These are phyloP conservation scores for Parasteatoda lunata DNA, from an alignment of 2,888 invertebrate genomes.

Conservation along the genomic window DNA sequence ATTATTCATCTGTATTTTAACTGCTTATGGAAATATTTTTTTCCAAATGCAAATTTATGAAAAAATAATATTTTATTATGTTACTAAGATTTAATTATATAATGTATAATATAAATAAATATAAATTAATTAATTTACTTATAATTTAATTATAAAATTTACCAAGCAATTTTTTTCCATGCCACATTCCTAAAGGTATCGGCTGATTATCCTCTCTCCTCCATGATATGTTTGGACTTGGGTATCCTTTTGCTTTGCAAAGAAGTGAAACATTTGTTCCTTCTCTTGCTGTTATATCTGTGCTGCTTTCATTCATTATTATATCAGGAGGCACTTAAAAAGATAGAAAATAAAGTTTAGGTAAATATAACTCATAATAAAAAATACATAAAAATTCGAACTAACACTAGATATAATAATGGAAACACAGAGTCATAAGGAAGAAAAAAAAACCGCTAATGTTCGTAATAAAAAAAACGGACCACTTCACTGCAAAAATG, in stretches of 20 bases:
- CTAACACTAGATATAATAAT: not conserved
- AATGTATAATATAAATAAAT: not conserved
- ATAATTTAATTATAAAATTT: not conserved
- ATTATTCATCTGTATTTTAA: too few species aligned
- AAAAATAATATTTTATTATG: too few species aligned
- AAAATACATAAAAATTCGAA: too few species aligned
- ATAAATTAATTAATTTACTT: not conserved
- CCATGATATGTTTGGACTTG: constrained; percentile 94
- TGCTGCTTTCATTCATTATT: constrained; percentile 90
- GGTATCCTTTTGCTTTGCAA: constrained; percentile 93
- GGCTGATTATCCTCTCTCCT: constrained; percentile 90
- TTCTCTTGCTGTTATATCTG: constrained; percentile 92
- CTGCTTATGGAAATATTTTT: too few species aligned
- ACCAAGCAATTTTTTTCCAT: constrained; percentile 73
- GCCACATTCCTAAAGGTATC: constrained; percentile 87
- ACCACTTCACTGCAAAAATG: too few species aligned
- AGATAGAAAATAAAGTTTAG: not conserved
- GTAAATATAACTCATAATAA: too few species aligned
- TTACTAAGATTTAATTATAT: too few species aligned
- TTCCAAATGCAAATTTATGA: too few species aligned
- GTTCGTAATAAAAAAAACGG: not conserved
- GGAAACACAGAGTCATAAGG: not conserved
- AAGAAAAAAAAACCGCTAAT: not conserved
- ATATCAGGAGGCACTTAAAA: constrained; percentile 93
- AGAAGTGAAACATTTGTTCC: constrained; percentile 94